Conservation (phyloP, 2,888 invertebrate genomes). For the Euplagia quadripunctaria region DNA sequence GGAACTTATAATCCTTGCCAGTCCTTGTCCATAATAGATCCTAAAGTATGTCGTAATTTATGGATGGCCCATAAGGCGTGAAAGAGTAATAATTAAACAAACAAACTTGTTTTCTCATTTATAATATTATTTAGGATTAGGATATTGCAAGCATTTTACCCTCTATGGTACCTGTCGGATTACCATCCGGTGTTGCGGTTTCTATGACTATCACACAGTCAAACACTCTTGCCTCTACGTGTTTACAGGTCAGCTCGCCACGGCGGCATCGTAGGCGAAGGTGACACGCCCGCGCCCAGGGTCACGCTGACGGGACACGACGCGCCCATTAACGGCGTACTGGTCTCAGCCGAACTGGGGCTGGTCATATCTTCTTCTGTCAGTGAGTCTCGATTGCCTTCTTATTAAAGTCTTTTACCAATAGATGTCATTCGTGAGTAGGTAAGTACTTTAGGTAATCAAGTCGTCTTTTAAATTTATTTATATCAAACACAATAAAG, state of each 20-base stretch:
- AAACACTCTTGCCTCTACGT: background rate
- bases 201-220: background rate
- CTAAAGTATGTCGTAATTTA: too few species aligned
- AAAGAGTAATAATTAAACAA: too few species aligned
- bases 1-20: too few species aligned
- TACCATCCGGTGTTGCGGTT: too few species aligned
- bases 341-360: slow-evolving; percentile 99
- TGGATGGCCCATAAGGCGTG: too few species aligned
- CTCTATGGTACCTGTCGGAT: too few species aligned
- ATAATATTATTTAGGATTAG: too few species aligned
- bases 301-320: slow-evolving; percentile 99
- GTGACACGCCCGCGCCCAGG: slow-evolving; percentile 97
- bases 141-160: too few species aligned
- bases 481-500: too few species aligned
- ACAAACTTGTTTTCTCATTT: too few species aligned
- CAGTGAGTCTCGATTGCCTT: slow-evolving; percentile 55
- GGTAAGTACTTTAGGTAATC: background rate
- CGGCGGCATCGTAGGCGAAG: slow-evolving; percentile 98
- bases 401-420: background rate
- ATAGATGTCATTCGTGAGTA: background rate
- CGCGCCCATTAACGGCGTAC: slow-evolving; percentile 97
- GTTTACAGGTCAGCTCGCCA: slow-evolving; percentile 91
- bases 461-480: too few species aligned
- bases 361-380: slow-evolving; percentile 97
- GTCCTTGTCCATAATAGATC: too few species aligned